Evolutionary conservation across 1,140 invertebrate species (phyloP), one percentile per base, ranked within the genome.

Genomic region (Dreissena polymorpha): DNA sequence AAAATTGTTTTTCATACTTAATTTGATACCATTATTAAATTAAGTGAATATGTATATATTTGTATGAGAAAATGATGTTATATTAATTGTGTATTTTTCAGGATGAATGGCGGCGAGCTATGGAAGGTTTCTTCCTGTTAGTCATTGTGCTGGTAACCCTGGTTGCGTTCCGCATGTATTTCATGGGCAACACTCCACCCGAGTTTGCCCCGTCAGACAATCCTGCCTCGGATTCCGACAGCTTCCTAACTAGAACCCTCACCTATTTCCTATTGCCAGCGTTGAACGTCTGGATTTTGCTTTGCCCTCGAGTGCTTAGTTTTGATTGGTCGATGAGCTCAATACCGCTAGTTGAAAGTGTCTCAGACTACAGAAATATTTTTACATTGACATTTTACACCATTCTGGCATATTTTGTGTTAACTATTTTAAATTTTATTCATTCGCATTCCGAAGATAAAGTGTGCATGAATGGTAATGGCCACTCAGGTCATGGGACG

Each of bases 321-420:
- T 99, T 98, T 93, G 98, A 99, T 94, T 99, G 98, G 98, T 99
- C 98, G 55, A 99, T 99, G 98, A 97, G 97, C 39, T 98, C 98
- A 25, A 96, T 99, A 81, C 97, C 97, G 0, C 91, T 99, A n/a
- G 94, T 99, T 23, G 95, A 96, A 85, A 95, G 95, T 50, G 95
- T 97, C 86, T 86, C 93, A 0, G 98, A 99, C 93, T 89, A 94
- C 0, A 94, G 98, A 51, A 99, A 99, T 94, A 83, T 98, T 16
- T 95, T 95, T 10, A 98, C 97, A 0, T 13, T 98, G 5, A 92
- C 94, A 0, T 95, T 97, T 60, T 97, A 97, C 86, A 87, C 93
- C 0, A 94, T 94, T 10, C 65, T 88, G 27, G 82, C 85, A 25
- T 79, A 85, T 73, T 63, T 71, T 63, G 71, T 60, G 14, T 60